phyloP scores from a whole-genome alignment of 2,113 vertebrate genomes.

The Rattus norvegicus region DNA sequence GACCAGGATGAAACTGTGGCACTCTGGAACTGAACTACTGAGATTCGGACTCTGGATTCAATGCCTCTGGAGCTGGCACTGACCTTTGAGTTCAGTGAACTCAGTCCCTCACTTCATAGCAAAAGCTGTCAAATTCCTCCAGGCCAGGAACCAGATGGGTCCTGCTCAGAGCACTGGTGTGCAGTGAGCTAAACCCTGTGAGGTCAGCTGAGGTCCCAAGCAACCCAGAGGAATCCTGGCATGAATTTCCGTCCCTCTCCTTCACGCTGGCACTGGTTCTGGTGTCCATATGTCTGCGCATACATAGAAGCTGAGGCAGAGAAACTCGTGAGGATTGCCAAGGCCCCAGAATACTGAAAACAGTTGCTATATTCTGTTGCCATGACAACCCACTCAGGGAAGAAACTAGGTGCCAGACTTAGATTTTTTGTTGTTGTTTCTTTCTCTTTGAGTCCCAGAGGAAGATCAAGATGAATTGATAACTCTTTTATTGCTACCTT shows the following conservation, averaged over 20 bases:
- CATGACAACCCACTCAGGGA: conserved; percentile 73
- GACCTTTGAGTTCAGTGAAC: conserved; percentile 21
- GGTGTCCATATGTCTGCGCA: conserved; percentile 78
- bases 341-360: conserved; percentile 76
- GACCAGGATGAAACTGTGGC: background rate
- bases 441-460: conserved; percentile 53
- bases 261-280: conserved; percentile 66
- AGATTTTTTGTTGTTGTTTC: conserved; percentile 47
- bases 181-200: conserved; percentile 51
- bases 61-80: conserved; percentile 3
- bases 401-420: conserved; percentile 79
- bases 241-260: conserved; percentile 47
- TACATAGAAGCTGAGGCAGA: conserved; percentile 77
- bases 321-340: conserved; percentile 72
- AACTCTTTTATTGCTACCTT: conserved; percentile 75
- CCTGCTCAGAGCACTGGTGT: background rate
- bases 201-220: conserved; percentile 76
- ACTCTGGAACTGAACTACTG: background rate
- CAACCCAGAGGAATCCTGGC: conserved; percentile 73
- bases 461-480: conserved; percentile 64
- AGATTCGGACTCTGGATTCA: background rate
- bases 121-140: conserved; percentile 27
- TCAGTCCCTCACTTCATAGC: conserved; percentile 14
- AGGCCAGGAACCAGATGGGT: conserved; percentile 59
- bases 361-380: conserved; percentile 75